Evolutionary conservation across 2,888 invertebrate species (phyloP), one percentile per base, ranked within the genome.

Genomic region (Operophtera brumata): DNA sequence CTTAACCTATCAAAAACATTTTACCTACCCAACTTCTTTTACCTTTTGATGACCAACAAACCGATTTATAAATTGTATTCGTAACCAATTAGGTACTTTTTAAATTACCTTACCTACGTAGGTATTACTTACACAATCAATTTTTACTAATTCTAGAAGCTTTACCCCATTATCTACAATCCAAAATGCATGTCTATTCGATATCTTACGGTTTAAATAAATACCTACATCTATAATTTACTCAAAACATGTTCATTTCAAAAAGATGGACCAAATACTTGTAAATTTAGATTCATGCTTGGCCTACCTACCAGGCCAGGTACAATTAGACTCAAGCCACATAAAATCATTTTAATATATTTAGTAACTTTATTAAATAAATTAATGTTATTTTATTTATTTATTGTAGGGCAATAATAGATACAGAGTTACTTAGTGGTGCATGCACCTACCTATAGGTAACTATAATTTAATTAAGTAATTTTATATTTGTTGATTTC

Each of bases 31-130:
- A n/a, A n/a, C n/a, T n/a, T n/a, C 20, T 68, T 69, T 69, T 71
- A 71, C 68, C 65, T 67, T 69, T 69, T 64, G 66, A 73, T 65
- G 79, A 79, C 79, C 79, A 78, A 79, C 59, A 65, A 70, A 71
- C 59, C 57, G 53, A 59, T 9, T 10, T 39, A 10, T 39, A 7
- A 28, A 20, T 20, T 20, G 20, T 20, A 20, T 20, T n/a, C 20
- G 20, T 20, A 20, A 20, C 20, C 20, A 20, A 4, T 20, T 20
- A 20, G 20, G 20, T 20, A 20, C 20, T 4, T 3, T 20, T 20
- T 20, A 2, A 20, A 3, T 20, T 20, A 20, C 20, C 20, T 20
- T 3, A 20, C 2, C 20, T 20, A 20, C 20, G 20, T 20, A 20
- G 4, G 20, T 20, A n/a, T n/a, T n/a, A n/a, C n/a, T 20, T 20